Base-by-base conservation (phyloP, 2,888 invertebrate genomes). In the Tachina fera region DNA sequence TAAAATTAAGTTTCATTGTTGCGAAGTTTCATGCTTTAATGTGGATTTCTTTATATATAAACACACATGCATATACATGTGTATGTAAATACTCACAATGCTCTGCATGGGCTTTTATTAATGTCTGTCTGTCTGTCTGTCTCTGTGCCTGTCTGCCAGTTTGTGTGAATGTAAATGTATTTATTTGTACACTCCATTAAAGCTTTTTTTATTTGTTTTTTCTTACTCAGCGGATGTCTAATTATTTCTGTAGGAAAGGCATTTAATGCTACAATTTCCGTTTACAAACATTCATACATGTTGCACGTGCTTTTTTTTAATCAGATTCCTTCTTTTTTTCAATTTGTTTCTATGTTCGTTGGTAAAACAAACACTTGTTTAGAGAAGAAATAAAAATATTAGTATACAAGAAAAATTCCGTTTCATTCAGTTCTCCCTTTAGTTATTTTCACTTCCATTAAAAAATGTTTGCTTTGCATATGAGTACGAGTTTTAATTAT, bases 211-310 rank as follows among this genome's bases (percentile, higher is more conserved):
- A 3, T 31, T 31, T 31, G 31, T 65, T 51, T 56, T 19, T 60
- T 9, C 0, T 61, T 9, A 11, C 82, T 75, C 78, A 77, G 67
- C 88, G 88, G 88, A 88, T 87, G 87, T 87, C 84, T 79, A 88
- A 87, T 88, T 87, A 88, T 84, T 87, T 87, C 79, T 81, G 77
- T 85, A 88, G 87, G 87, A 87, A 88, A 84, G 75, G 56, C 81
- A 85, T 86, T 87, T 87, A 87, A 88, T 88, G 80, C 87, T 80
- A 84, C 84, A 87, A 88, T 88, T 88, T 88, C 88, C 87, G 61
- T 67, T 86, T 47, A 39, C 60, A 61, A 22, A 79, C 58, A 71
- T 45, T 22, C 60, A 61, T 31, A 82, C 58, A 75, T 65, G 65
- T 61, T 49, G 63, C 68, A 63, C 41, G 75, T 82, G 70, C 31